A percentile compares a stretch with the other conserved stretches of the same genome.
phyloP scores from a whole-genome alignment of 2,113 vertebrate species.

The Smithornis capensis region DNA sequence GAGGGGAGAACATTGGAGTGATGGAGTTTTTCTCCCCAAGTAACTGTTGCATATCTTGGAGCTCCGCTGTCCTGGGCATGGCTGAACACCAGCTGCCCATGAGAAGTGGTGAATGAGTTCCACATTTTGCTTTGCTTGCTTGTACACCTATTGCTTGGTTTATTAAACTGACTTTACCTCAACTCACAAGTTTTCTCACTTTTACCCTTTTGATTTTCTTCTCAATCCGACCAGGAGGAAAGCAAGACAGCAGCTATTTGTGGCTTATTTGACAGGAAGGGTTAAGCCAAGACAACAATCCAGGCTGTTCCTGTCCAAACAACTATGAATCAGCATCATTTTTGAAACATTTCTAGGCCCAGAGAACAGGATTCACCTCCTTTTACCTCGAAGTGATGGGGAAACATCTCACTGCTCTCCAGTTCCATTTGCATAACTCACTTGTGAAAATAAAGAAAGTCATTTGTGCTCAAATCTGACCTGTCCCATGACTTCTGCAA shows the following conservation, averaged over 20 bases:
- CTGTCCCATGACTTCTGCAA: background rate
- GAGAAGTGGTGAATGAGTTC: background rate
- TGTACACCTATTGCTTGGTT: no score
- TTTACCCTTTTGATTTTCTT: no score
- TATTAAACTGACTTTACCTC: no score
- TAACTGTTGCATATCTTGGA: background rate
- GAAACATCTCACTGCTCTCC: background rate
- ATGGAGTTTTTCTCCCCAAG: no score
- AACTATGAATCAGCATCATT: background rate
- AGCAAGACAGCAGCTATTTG: no score
- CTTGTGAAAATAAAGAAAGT: background rate
- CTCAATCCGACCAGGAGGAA: no score
- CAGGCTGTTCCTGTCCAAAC: background rate
- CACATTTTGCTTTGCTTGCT: no score
- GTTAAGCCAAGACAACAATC: background rate
- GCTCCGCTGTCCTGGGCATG: background rate
- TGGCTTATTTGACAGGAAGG: rapidly evolving
- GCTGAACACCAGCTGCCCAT: background rate
- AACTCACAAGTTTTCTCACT: no score
- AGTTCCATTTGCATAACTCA: background rate
- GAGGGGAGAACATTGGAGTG: no score
- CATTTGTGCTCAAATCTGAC: background rate
- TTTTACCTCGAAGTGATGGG: background rate
- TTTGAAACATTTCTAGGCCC: background rate
- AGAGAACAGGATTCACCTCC: background rate